Base-by-base conservation (phyloP, 2,113 vertebrate species). In the Brachyistius frenatus region DNA sequence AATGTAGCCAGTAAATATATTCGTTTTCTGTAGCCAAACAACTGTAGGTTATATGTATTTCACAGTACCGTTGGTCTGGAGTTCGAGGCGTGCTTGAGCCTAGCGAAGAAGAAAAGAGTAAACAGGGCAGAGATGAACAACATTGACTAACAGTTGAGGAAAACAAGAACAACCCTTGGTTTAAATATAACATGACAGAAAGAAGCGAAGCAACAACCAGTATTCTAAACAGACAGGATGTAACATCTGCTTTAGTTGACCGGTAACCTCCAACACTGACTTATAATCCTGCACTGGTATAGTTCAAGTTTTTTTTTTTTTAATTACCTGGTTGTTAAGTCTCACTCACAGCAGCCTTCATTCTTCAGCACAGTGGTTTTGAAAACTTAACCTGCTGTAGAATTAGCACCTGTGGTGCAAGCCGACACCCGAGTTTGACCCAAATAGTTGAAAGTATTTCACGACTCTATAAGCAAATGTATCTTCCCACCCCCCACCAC, bases 401-500 rank as follows among this genome's bases (percentile, higher is more conserved):
- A 52, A 35, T 68, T 54, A 23, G 23, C 23, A 23, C 23, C 23
- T 23, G 23, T 16, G 14, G 33, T 54, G 49, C 50, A 47, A 4
- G 50, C 86, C 78, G 39, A 79, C 62, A 57, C 39, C 44, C 33
- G 23, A 73, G 57, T 86, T 39, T 89, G 83, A 91, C 88, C 88
- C 82, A 91, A 89, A 89, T 90, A 78, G 32, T 79, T 78, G n/a
- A 66, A 78, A 72, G 54, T 86, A 69, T 89, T 81, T 80, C 76
- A 78, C 62, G 53, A 77, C 69, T 77, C 53, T 55, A 46, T 54
- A 73, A 82, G 56, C 50, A 66, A 81, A 87, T 55, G 37, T 31
- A 30, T 23, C 36, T 16, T 16, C 65, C 33, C 46, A 30, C n/a
- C 15, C 5, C 46, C 55, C 11, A 14, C 46, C 47, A 54, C 35